Evolutionary conservation across 2,797 vertebrate genomes (phyloP).

Genomic region (Carcharodon carcharias): DNA sequence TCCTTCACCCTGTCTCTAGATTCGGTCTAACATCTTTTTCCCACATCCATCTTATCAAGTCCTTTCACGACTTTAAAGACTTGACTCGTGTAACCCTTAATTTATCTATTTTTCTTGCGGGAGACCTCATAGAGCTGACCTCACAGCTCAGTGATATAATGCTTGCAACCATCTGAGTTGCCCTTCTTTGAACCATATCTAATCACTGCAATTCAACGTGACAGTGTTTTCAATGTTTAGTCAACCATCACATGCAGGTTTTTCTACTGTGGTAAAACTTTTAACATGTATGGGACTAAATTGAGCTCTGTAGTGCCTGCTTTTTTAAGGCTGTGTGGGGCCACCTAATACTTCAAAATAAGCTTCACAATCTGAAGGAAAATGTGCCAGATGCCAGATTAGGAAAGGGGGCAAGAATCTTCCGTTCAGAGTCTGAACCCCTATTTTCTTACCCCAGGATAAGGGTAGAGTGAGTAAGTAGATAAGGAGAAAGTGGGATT

Average conservation of each 20-base stretch:
- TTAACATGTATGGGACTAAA: not conserved
- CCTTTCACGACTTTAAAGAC: not conserved
- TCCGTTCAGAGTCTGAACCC: too few species aligned
- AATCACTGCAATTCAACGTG: conserved; percentile 20
- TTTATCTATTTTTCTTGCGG: not conserved
- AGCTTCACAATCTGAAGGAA: not conserved
- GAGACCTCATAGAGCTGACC: not conserved
- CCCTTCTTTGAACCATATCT: conserved; percentile 11
- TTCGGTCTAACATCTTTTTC: not conserved
- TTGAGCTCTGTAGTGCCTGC: not conserved
- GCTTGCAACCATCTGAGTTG: not conserved
- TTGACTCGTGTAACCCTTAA: conserved; percentile 10
- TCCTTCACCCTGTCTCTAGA: not conserved
- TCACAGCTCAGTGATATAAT: not conserved
- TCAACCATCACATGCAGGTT: not conserved
- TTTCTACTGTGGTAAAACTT: not conserved
- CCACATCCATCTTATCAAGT: not conserved
- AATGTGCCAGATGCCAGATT: not conserved
- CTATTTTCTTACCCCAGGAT: too few species aligned
- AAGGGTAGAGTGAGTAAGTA: too few species aligned
- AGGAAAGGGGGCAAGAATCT: too few species aligned
- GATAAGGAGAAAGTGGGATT: too few species aligned
- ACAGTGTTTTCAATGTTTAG: not conserved
- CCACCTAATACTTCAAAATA: not conserved
- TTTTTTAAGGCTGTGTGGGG: not conserved